These are phyloP conservation scores for Meda fulgida DNA, from an alignment of 2,797 vertebrate genomes.

Conservation along the genomic window DNA sequence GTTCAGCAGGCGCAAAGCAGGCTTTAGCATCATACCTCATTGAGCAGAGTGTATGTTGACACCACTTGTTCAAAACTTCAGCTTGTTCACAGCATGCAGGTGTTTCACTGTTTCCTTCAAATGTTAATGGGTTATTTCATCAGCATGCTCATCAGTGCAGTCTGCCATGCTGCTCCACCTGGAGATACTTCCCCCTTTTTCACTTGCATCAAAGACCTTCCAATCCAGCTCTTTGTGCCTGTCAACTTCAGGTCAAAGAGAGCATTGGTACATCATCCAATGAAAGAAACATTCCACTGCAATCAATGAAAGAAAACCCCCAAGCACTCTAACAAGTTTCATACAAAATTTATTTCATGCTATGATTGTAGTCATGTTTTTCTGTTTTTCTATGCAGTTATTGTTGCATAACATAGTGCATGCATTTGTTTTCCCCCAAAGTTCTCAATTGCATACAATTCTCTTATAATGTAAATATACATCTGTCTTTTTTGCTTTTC, in stretches of 20 bases:
- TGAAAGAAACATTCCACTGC: constrained; percentile 56
- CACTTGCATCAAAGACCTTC: constrained; percentile 45
- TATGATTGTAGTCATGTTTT: constrained; percentile 73
- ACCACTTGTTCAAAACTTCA: constrained; percentile 34
- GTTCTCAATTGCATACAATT: constrained; percentile 87
- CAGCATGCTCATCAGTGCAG: constrained; percentile 62
- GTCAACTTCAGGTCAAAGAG: constrained; percentile 56
- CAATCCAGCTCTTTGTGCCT: constrained; percentile 56
- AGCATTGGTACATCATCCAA: constrained; percentile 49
- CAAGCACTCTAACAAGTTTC: constrained; percentile 59
- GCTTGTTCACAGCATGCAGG: constrained; percentile 57
- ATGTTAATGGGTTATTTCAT: constrained; percentile 57
- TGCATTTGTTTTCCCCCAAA: constrained; percentile 78
- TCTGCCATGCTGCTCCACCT: constrained; percentile 57
- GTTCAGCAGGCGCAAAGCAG: constrained; percentile 57
- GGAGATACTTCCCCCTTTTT: not conserved
- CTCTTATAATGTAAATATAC: constrained; percentile 70
- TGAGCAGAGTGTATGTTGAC: constrained; percentile 30
- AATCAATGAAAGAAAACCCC: constrained; percentile 30
- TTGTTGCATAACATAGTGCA: constrained; percentile 90
- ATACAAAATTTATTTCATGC: constrained; percentile 94
- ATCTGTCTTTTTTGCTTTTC: constrained; percentile 54
- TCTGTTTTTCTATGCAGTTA: constrained; percentile 57
- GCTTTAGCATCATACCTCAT: constrained; percentile 51
- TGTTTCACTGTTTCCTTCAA: constrained; percentile 33